Base-by-base conservation (phyloP, 2,113 vertebrate species). In the Laterallus jamaicensis region DNA sequence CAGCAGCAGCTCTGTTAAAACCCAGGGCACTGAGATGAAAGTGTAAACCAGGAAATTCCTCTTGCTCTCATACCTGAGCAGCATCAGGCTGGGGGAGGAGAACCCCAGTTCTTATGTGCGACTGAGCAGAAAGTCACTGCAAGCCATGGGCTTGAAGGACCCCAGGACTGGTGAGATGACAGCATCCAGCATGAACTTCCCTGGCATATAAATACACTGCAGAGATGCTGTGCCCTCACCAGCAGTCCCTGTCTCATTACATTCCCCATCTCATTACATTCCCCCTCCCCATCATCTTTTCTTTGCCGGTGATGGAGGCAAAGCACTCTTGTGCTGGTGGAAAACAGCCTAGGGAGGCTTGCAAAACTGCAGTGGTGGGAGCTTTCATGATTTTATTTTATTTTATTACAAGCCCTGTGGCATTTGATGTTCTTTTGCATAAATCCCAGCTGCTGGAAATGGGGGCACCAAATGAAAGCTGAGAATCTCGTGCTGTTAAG, bases 381-480 rank as follows among this genome's bases (percentile, higher is more conserved):
- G 59, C 70, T 85, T 88, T 74, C 93, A 25, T 82, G 69, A 64
- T 88, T 93, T 96, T 29, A 59, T 88, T 95, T 94, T 79, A 74
- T 81, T 96, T 90, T 85, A 67, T 96, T 94, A 69, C 73, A 87
- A 96, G 81, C 88, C 95, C 94, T 17, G 20, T 93, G 83, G 94
- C 95, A 91, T 93, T 95, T 94, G 47, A 17, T 93, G 96, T 94
- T 94, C 76, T 94, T 93, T 85, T 94, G 86, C 94, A 89, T 95
- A 94, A 97, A 94, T 89, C 74, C 83, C 76, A 64, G 83, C 77
- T 94, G 93, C 62, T 96, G 83, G 69, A 89, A 93, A 68, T 16
- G 59, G 83, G 77, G 92, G 92, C 92, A 95, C 44, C 13, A 49
- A 96, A 92, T 73, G 58, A 87, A 89, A 90, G 83, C 83, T 84